Percentiles rank a stretch among this genome's conserved stretches.
phyloP scores from a whole-genome alignment of 1,140 invertebrate genomes.

The Sitophilus oryzae region DNA sequence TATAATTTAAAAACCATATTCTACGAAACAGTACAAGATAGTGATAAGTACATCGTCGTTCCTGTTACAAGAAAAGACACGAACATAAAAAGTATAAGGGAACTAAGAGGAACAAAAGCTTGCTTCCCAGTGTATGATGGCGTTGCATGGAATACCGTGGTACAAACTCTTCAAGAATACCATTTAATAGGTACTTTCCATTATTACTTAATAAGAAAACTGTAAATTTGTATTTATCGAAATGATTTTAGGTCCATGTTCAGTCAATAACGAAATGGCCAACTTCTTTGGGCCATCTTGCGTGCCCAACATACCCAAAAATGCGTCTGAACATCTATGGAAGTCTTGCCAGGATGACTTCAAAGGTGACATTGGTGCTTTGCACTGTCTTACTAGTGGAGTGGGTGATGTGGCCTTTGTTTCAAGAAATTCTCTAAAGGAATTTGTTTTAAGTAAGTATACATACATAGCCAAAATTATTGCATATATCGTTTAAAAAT shows the following conservation, averaged over 20 bases:
- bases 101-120: conserved; percentile 61
- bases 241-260: conserved; percentile 45
- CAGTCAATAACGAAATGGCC: conserved; percentile 44
- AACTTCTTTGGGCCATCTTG: conserved; percentile 61
- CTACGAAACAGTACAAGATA: conserved; percentile 56
- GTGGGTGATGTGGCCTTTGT: conserved; percentile 83
- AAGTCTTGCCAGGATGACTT: conserved; percentile 35
- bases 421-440: conserved; percentile 61
- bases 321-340: conserved; percentile 17
- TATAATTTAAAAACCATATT: conserved; percentile 59
- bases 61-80: conserved; percentile 63
- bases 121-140: conserved; percentile 65
- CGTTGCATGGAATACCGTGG: conserved; percentile 57
- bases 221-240: conserved; percentile 34
- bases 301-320: conserved; percentile 45
- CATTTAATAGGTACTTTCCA: conserved; percentile 13
- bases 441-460: conserved; percentile 52
- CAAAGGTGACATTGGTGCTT: conserved; percentile 56
- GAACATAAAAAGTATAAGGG: conserved; percentile 51
- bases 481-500: too few relatives aligned
- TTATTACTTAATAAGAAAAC: background rate
- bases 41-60: conserved; percentile 58
- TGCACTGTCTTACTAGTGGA: conserved; percentile 73
- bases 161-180: conserved; percentile 38
- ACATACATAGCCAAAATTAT: too few relatives aligned